Evolutionary conservation across 2,113 vertebrate species (phyloP), one percentile per base, ranked within the genome.

Genomic region (Ailuropoda melanoleuca): DNA sequence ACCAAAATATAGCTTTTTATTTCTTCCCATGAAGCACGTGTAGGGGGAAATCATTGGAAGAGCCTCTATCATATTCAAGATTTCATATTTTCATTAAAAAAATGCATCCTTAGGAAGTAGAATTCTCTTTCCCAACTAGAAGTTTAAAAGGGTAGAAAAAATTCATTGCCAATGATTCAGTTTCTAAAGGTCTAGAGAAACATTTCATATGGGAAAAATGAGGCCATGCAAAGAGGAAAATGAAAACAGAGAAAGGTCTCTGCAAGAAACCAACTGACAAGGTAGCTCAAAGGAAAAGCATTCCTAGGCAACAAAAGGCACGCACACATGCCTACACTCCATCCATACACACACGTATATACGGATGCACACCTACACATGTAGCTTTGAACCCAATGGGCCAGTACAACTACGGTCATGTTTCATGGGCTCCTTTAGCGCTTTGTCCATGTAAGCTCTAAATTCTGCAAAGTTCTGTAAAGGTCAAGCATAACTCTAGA

Each of bases 141-240:
- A 87, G 68, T 95, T 92, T 92, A 87, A 89, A 93, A 3, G n/a
- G 29, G 9, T 78, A 83, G 53, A 19, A 87, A 75, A 88, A 96
- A 17, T 72, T 87, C 17, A 77, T 4, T 29, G 55, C 13, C 66
- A 46, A 56, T 81, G 37, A 83, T 48, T 43, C 55, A 23, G 4
- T 81, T 83, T 78, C 84, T 60, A 58, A 92, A 66, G 26, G 8
- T 78, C 81, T 95, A 72, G 62, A 81, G 64, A 97, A 95, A 95
- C 10, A 46, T 31, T 56, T 17, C 56, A 58, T 39, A 81, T 29
- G n/a, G 53, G 43, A 34, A 89, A 93, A 91, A 80, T 13, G 72
- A 88, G 11, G 2, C 4, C 21, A 19, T 39, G 13, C 15, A 81
- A 74, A 86, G 31, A 53, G n/a, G 46, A 46, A 95, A 82, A 88